phyloP scores from a whole-genome alignment of 2,113 vertebrate genomes.

The Seriola rivoliana region DNA sequence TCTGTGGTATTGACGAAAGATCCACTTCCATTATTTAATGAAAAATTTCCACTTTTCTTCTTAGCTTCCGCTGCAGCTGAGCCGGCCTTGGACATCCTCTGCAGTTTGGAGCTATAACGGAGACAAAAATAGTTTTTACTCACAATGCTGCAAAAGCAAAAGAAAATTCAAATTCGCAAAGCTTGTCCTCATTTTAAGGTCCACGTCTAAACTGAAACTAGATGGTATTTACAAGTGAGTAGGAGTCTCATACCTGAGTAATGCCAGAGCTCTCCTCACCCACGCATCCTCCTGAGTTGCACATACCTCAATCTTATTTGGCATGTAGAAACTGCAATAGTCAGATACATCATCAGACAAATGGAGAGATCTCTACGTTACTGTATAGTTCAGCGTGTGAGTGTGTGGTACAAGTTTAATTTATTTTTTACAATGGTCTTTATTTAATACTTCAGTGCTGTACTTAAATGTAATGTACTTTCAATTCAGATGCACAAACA shows the following conservation, averaged over 20 bases:
- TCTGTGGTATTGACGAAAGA: not conserved
- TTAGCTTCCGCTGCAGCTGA: not conserved
- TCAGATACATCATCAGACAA: constrained; percentile 3
- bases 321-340: constrained; percentile 77
- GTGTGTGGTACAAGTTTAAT: not conserved
- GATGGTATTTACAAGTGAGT: constrained; percentile 4
- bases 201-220: not conserved
- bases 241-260: constrained; percentile 74
- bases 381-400: too few relatives aligned
- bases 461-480: not conserved
- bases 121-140: not conserved
- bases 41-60: not conserved
- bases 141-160: not conserved
- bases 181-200: not conserved
- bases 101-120: constrained; percentile 68
- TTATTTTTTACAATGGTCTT: not conserved
- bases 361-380: not conserved
- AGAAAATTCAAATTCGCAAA: not conserved
- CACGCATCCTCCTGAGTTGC: constrained; percentile 63
- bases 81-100: constrained; percentile 48
- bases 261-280: constrained; percentile 71
- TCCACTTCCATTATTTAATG: not conserved
- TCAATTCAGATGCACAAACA: not conserved
- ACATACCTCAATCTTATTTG: constrained; percentile 65
- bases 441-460: not conserved